Base-by-base conservation (phyloP, 2,888 invertebrate genomes). In the Spodoptera littoralis region DNA sequence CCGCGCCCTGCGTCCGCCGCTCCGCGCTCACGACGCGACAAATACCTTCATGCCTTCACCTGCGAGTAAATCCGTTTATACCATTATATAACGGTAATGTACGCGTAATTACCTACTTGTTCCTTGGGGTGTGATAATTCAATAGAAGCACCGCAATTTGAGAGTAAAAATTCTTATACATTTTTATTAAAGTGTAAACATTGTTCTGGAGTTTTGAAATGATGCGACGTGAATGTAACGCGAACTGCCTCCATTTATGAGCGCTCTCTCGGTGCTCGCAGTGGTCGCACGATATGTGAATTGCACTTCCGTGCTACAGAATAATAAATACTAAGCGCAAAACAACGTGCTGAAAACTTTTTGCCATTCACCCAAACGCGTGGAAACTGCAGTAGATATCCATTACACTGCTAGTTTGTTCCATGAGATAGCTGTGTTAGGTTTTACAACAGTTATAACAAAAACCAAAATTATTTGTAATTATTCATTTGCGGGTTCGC, bases 321-420 rank as follows among this genome's bases (percentile, higher is more conserved):
- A 80, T 81, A 81, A 83, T 83, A 85, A 84, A 84, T 84, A 83
- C 76, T 75, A 79, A 81, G 62, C 64, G 55, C 52, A 69, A 78
- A 75, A 69, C 72, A 65, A 68, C 54, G 71, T 65, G 76, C 65
- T 78, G 72, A 71, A 76, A 80, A 81, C 76, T 81, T 85, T 83
- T 84, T 82, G 70, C 77, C 76, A 65, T 80, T 75, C 66, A 70
- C 65, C 63, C 66, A 65, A 68, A 82, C 79, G 77, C 72, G 77
- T 77, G 74, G 73, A 74, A 79, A 77, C 78, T 61, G 63, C 62
- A 53, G 64, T 69, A 71, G 48, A 71, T 67, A 67, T 70, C 60
- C 67, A 67, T 65, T 77, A 65, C 66, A 60, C 45, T 47, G 42
- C 48, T 65, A 59, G 60, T 65, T 75, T 65, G 57, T 59, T 74